Percentiles rank a stretch among this genome's conserved stretches.
Evolutionary conservation across 2,113 vertebrate genomes (phyloP).

Genomic region (Sylvia atricapilla): DNA sequence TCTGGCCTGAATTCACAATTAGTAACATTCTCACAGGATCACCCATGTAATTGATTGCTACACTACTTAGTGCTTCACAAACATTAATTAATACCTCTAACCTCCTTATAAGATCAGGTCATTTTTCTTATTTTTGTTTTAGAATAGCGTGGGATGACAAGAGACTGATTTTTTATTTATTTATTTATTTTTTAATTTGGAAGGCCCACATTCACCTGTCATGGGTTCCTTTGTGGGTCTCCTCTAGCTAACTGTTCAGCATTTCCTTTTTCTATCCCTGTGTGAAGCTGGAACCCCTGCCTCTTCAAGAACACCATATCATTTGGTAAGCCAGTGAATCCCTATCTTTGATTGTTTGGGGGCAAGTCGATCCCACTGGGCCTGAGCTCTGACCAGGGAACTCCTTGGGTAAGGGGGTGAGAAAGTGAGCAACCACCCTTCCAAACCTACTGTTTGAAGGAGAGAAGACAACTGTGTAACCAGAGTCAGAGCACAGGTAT

Average conservation of each 20-base stretch:
- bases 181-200: background rate
- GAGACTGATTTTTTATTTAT: background rate
- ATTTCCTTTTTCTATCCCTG: background rate
- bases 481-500: background rate
- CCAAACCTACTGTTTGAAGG: background rate
- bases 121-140: background rate
- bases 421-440: background rate
- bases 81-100: background rate
- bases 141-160: background rate
- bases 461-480: background rate
- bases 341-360: background rate
- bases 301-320: background rate
- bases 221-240: background rate
- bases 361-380: background rate
- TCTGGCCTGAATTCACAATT: slow-evolving; percentile 8
- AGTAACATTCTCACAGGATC: slow-evolving; percentile 2
- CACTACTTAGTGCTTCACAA: background rate
- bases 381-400: background rate
- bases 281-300: background rate
- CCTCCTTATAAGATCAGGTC: background rate
- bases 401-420: background rate
- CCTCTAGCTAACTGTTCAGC: rapidly evolving
- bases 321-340: background rate
- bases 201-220: background rate
- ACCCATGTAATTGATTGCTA: slow-evolving; percentile 8